Base-by-base conservation (phyloP, 2,888 invertebrate genomes). In the Siphonodentalium dalli region DNA sequence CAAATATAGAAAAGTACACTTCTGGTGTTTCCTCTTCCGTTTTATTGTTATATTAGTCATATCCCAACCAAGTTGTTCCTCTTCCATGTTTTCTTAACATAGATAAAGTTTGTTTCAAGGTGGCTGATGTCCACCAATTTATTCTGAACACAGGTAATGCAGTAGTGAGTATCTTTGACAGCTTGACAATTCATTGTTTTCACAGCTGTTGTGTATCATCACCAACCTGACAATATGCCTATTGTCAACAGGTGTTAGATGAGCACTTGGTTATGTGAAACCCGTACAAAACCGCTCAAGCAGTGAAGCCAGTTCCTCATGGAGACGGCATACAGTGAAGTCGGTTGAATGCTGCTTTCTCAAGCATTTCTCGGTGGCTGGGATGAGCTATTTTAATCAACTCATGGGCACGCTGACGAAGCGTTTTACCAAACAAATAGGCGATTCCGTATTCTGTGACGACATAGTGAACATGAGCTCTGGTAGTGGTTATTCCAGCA, bases 401-500 rank as follows among this genome's bases (percentile, higher is more conserved):
- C 57, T 89, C 93, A 80, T 93, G 88, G 3, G 95, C 94, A 47
- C 96, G 85, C 80, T 96, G 95, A 3, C 94, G 85, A 46, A 95
- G 85, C 21, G 89, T 89, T 82, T 92, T 93, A 42, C 96, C 96
- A 81, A 94, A 95, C 42, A 96, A 84, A 52, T 88, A 85, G 0
- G 95, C 95, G 65, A 95, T 90, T 20, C 96, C 96, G 66, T 90
- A 87, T 79, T 96, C 96, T 0, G 96, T 96, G 0, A 95, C 95
- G 3, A 96, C 87, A 79, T 95, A 95, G 79, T 95, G 92, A 0
- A 91, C 91, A 80, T 95, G 95, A 0, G 92, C 93, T 63, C 95
- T 87, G 0, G 90, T 88, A 0, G 94, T 92, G 15, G 94, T 94
- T 6, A 96, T 93, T 13, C 95, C 95, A 53, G 91, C 93, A 69